These are phyloP conservation scores for Cephonodes hylas DNA, from an alignment of 2,888 invertebrate genomes.

Conservation along the genomic window DNA sequence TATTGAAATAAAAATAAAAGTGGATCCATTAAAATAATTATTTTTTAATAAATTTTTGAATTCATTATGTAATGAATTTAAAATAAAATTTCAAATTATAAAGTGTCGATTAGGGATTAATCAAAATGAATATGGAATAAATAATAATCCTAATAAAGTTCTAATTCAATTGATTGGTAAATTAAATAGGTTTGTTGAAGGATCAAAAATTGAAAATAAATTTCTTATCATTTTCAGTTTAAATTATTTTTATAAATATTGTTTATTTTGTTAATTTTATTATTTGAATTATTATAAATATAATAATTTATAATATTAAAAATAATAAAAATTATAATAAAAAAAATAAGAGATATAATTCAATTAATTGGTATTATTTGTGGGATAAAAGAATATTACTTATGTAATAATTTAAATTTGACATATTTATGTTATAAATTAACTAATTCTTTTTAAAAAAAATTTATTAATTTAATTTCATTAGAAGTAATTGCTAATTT, in stretches of 20 bases:
- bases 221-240: slow-evolving; percentile 85
- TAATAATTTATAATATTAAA: slow-evolving; percentile 80
- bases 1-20: slow-evolving; percentile 80
- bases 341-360: slow-evolving; percentile 72
- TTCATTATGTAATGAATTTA: slow-evolving; percentile 75
- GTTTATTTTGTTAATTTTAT: slow-evolving; percentile 45
- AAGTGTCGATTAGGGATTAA: slow-evolving; percentile 76
- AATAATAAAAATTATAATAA: slow-evolving; percentile 63
- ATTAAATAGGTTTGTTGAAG: slow-evolving; percentile 74
- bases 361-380: slow-evolving; percentile 84
- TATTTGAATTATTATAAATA: slow-evolving; percentile 50
- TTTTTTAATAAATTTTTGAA: slow-evolving; percentile 79
- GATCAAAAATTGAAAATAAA: slow-evolving; percentile 86
- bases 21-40: slow-evolving; percentile 68
- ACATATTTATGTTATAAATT: slow-evolving; percentile 81
- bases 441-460: slow-evolving; percentile 81
- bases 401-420: slow-evolving; percentile 83
- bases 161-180: slow-evolving; percentile 83
- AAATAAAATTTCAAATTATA: slow-evolving; percentile 73
- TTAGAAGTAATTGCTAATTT: slow-evolving; percentile 83
- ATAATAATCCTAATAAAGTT: slow-evolving; percentile 71
- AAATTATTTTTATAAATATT: slow-evolving; percentile 43
- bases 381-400: slow-evolving; percentile 84
- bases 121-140: slow-evolving; percentile 79
- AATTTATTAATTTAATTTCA: slow-evolving; percentile 81